Conservation (phyloP, 2,113 vertebrate genomes). For the Garra rufa region DNA sequence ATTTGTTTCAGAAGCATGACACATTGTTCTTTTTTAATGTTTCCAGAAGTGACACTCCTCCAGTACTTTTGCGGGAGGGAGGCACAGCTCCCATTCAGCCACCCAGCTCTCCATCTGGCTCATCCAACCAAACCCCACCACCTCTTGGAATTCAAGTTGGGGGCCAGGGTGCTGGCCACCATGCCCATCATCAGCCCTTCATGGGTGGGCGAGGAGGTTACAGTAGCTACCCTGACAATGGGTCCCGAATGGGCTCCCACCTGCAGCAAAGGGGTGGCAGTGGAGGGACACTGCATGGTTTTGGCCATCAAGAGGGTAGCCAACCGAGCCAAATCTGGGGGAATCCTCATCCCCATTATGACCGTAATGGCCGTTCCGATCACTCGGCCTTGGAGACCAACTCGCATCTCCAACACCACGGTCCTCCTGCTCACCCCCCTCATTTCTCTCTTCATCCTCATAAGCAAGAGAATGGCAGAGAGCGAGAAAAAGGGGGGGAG, state of each 20-base stretch:
- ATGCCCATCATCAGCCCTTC: conserved; percentile 76
- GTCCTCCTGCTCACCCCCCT: conserved; percentile 63
- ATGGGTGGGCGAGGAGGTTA: conserved; percentile 77
- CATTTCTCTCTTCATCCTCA: conserved; percentile 72
- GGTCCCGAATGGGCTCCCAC: conserved; percentile 74
- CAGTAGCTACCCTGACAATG: conserved; percentile 83
- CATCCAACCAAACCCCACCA: conserved; percentile 76
- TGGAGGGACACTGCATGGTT: conserved; percentile 68
- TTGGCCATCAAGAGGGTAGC: conserved; percentile 71
- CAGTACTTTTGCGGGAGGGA: conserved; percentile 77
- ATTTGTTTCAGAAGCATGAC: not conserved
- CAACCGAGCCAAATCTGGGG: conserved; percentile 79
- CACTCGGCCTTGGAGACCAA: conserved; percentile 69
- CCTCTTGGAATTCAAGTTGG: conserved; percentile 69
- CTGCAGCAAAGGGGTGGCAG: conserved; percentile 73
- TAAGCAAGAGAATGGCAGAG: conserved; percentile 73
- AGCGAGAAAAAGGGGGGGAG: conserved; percentile 64
- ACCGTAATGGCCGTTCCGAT: conserved; percentile 78
- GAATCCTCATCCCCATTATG: conserved; percentile 73
- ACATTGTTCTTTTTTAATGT: not conserved
- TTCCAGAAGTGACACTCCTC: conserved; percentile 86
- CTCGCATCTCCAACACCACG: conserved; percentile 71
- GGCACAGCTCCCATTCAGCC: conserved; percentile 74
- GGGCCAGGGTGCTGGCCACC: conserved; percentile 67
- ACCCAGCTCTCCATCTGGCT: conserved; percentile 68